Percentiles rank a stretch among this genome's conserved stretches.
Conservation (phyloP, 1,140 invertebrate genomes). For the Campoletis sonorensis region DNA sequence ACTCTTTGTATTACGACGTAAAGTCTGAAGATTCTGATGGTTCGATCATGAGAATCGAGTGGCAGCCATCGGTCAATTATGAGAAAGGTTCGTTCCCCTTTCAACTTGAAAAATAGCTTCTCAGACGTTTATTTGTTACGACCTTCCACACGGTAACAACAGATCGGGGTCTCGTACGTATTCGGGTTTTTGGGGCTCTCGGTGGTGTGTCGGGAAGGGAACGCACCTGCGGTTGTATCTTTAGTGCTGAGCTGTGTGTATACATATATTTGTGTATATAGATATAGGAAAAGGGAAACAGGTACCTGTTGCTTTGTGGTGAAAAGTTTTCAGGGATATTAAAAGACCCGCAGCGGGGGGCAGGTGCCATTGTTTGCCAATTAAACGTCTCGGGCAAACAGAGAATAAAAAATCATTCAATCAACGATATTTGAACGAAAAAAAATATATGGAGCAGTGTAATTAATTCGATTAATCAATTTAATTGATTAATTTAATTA, state of each 20-base stretch:
- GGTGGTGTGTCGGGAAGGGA: neutral
- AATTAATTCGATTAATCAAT: no score
- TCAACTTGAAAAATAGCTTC: neutral
- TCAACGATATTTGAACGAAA: no score
- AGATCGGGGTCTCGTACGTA: neutral
- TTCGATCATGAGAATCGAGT: no score
- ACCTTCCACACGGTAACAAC: neutral
- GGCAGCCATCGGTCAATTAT: neutral
- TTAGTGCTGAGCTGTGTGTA: neutral
- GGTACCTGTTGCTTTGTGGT: neutral
- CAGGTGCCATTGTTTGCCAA: neutral
- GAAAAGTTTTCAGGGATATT: neutral
- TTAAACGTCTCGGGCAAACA: neutral
- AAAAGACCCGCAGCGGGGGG: neutral
- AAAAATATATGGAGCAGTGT: no score
- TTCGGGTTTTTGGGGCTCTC: neutral
- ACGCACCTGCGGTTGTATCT: neutral
- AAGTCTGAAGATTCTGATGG: no score
- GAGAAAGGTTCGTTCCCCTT: constrained; percentile 4
- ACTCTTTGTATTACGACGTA: no score
- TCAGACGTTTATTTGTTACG: neutral
- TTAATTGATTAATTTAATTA: no score
- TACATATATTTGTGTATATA: no score
- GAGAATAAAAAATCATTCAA: neutral
- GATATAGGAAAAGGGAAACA: neutral